phyloP scores from a whole-genome alignment of 2,888 invertebrate species.

The Eueremaeus valkanovi region DNA sequence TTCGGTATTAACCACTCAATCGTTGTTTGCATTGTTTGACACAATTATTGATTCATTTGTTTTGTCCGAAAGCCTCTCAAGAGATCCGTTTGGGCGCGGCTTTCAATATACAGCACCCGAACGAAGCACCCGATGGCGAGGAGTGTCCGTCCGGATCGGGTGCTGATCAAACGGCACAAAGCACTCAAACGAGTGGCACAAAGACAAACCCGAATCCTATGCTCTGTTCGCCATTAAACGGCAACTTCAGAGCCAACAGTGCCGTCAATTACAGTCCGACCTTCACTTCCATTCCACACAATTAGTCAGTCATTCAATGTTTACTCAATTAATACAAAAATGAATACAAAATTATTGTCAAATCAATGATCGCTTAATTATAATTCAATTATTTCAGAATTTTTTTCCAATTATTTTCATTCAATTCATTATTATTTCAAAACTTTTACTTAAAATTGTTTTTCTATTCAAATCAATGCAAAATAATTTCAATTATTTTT shows the following conservation, averaged over 20 bases:
- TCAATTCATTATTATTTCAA: too few relatives aligned
- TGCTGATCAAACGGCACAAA: background rate
- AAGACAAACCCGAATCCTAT: background rate
- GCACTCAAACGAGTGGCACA: background rate
- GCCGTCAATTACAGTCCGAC: background rate
- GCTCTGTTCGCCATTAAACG: background rate
- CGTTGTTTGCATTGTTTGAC: background rate
- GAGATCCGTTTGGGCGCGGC: conserved; percentile 8
- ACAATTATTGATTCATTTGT: background rate
- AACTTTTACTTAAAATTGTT: too few relatives aligned
- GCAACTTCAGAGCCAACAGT: background rate
- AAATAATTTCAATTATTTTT: too few relatives aligned
- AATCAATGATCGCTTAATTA: too few relatives aligned
- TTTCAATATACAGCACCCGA: background rate
- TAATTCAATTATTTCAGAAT: too few relatives aligned
- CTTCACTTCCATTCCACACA: conserved; percentile 2
- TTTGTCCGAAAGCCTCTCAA: background rate
- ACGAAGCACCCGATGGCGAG: background rate
- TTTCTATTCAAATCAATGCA: too few relatives aligned
- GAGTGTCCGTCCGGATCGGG: too few relatives aligned
- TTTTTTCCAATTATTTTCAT: too few relatives aligned
- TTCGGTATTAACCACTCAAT: background rate
- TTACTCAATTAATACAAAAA: too few relatives aligned
- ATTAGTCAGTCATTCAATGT: too few relatives aligned
- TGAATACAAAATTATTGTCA: too few relatives aligned